Conservation (phyloP, 1,140 invertebrate genomes). For the Drosophila nigromelanica region DNA sequence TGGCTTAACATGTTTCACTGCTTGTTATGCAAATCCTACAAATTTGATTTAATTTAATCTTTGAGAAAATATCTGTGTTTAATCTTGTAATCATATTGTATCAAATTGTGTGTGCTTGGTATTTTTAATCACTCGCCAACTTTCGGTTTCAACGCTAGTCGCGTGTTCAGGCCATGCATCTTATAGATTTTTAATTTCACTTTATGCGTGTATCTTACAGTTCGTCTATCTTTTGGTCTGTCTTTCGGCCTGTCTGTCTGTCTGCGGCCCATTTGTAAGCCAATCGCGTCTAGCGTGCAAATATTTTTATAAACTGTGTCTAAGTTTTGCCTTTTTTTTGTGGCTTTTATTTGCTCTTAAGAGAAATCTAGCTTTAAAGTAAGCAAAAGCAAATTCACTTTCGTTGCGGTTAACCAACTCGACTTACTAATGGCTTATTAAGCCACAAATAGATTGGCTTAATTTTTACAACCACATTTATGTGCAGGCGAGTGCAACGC, state of each 20-base stretch:
- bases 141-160: slow-evolving; percentile 63
- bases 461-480: slow-evolving; percentile 58
- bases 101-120: slow-evolving; percentile 14
- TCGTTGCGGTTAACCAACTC: slow-evolving; percentile 79
- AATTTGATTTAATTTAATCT: not conserved
- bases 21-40: slow-evolving; percentile 56
- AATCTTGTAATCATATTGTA: slow-evolving; percentile 37
- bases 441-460: slow-evolving; percentile 75
- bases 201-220: slow-evolving; percentile 58
- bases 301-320: slow-evolving; percentile 68
- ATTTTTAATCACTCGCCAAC: slow-evolving; percentile 32
- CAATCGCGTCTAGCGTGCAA: slow-evolving; percentile 70
- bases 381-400: slow-evolving; percentile 70
- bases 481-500: slow-evolving; percentile 65
- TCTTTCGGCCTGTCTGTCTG: slow-evolving; percentile 2
- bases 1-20: slow-evolving; percentile 18
- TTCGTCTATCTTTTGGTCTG: slow-evolving; percentile 11
- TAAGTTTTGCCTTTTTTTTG: slow-evolving; percentile 28
- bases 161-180: slow-evolving; percentile 57
- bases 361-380: slow-evolving; percentile 61
- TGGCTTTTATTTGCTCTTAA: slow-evolving; percentile 33
- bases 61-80: slow-evolving; percentile 1
- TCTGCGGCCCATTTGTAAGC: slow-evolving; percentile 52
- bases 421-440: slow-evolving; percentile 80
- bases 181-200: slow-evolving; percentile 76